Conservation (phyloP, 1,140 invertebrate species). For the Heliconius congener region DNA sequence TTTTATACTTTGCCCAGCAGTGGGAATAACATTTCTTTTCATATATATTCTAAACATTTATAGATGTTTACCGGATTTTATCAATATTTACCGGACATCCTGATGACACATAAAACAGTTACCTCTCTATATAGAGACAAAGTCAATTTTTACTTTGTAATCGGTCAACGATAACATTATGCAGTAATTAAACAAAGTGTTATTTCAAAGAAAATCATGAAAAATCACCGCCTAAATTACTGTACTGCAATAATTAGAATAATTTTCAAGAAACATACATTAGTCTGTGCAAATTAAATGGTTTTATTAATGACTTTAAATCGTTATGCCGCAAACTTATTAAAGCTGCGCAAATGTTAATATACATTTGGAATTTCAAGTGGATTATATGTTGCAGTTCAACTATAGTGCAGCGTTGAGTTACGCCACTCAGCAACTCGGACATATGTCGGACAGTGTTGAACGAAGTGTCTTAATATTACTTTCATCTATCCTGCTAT, state of each 20-base stretch:
- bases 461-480: no score
- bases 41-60: neutral
- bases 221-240: neutral
- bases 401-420: neutral
- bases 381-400: neutral
- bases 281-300: conserved; percentile 4
- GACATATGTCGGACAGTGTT: no score
- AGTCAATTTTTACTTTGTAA: conserved; percentile 3
- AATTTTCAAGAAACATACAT: neutral
- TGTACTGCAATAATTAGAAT: neutral
- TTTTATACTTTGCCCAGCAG: neutral
- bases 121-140: neutral
- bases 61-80: neutral
- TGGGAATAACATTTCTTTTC: neutral
- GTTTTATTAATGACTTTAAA: neutral
- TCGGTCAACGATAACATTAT: conserved; percentile 1
- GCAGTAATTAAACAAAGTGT: neutral
- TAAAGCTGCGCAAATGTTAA: neutral
- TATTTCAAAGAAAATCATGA: conserved; percentile 2
- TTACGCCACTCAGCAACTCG: no score
- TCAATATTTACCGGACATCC: conserved; percentile 1
- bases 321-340: neutral
- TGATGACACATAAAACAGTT: conserved; percentile 5
- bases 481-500: no score
- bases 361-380: neutral